Evolutionary conservation across 1,140 invertebrate species (phyloP), one percentile per base, ranked within the genome.

Genomic region (Drosophila parabipectinata): DNA sequence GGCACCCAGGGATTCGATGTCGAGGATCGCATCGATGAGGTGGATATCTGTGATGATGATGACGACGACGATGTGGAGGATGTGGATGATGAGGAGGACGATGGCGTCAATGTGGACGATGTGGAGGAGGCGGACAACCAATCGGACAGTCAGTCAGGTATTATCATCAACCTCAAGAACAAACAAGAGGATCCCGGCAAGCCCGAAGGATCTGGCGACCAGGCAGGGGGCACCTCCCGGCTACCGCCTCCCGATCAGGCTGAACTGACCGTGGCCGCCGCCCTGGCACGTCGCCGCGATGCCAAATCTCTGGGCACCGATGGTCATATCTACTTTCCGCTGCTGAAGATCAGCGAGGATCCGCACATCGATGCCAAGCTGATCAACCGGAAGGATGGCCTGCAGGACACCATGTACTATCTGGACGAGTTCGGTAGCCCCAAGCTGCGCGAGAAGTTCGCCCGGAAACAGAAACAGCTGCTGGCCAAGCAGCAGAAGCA

Each of bases 391-490:
- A 90, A 87, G 60, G 91, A 92, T 64, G 91, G 91, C 10, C 87
- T 92, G 9, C 80, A 91, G 52, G 91, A 92, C 26, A 90, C 87
- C 21, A 91, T 92, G 87, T 92, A 91, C 55, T 92, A 92, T 68
- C 67, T 92, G 45, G 91, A 92, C 52, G 91, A 92, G 60, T 91
- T 91, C 7, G 91, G 91, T 4, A 92, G 91, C 55, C 91, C 91
- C 4, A 90, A 92, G 64, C 58, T 92, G 57, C 68, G 90, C 0
- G 91, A 92, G 63, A 91, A 92, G 68, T 91, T 91, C 15, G 79
- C 85, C 1, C 67, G 89, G 5, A 92, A 92, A 48, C 85, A 92
- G 62, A 82, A 89, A 24, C 88, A 90, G 28, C 82, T 79, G 0
- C 72, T 69, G 60, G 67, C 77, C 59, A 89, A 84, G 32, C 77